Base-by-base conservation (phyloP, 1,140 invertebrate genomes). In the Zaprionus ornatus region DNA sequence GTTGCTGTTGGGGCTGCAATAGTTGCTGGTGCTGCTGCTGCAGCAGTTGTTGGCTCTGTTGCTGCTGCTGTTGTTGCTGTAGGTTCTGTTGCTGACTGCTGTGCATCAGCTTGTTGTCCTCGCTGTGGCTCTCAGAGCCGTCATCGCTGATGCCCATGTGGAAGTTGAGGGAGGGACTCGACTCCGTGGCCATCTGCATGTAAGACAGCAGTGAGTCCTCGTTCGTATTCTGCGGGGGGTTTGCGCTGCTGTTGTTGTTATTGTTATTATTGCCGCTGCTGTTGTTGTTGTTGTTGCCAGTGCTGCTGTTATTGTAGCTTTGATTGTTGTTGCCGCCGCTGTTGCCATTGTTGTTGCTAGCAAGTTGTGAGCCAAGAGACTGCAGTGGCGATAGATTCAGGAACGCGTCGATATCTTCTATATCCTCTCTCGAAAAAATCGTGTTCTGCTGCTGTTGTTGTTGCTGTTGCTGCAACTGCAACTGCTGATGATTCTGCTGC, bases 141-240 rank as follows among this genome's bases (percentile, higher is more conserved):
- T 92, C 91, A 17, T 91, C 88, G 50, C 85, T 92, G 35, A 92
- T 92, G 69, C 88, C 88, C 80, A 92, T 91, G 50, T 80, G 82
- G 15, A 92, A 92, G 66, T 92, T 91, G 17, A 92, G 75, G 3
- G 86, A 90, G 1, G 91, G 78, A 76, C 77, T 91, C 23, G 91
- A 81, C 55, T 91, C 90, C 4, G 91, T 84, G 21, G 91, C 79
- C 83, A 92, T 82, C 77, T 92, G 91, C 91, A 92, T 91, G 54
- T 91, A 92, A 10, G 88, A 87, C 0, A 92, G 63, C 56, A 92
- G 60, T 1, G 88, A 92, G 21, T 92, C 91, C 45, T 92, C 91
- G 23, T 91, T 92, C 13, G 81, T 82, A 10, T 91, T 79, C 23
- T 82, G 83, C 0, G 80, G 85, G 1, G 70, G 77, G 71, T 72